A percentile compares a stretch with the other conserved stretches of the same genome.
Evolutionary conservation across 1,140 invertebrate genomes (phyloP).

Genomic region (Caenorhabditis briggsae): DNA sequence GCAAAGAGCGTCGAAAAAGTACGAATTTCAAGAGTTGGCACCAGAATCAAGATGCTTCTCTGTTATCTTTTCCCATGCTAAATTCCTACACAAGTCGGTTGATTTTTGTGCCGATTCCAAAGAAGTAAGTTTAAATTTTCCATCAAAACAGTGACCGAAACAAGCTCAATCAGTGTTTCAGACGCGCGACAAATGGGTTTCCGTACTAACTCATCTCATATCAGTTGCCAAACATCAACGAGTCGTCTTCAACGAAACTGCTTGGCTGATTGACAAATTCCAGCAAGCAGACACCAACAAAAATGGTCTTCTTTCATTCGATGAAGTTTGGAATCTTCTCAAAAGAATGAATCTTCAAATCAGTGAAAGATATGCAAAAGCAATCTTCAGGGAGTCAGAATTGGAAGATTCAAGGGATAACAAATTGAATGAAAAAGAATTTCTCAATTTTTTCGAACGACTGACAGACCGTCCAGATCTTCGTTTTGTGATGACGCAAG

Average conservation of each 20-base stretch:
- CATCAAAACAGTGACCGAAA: conserved; percentile 25
- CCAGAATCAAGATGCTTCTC: conserved; percentile 75
- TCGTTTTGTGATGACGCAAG: conserved; percentile 64
- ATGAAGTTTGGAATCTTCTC: conserved; percentile 76
- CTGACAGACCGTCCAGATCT: conserved; percentile 75
- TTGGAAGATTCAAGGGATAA: conserved; percentile 57
- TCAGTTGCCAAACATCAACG: conserved; percentile 62
- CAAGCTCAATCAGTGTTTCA: conserved; percentile 66
- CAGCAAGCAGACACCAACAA: conserved; percentile 72
- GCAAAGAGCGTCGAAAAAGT: conserved; percentile 72
- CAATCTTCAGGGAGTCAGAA: conserved; percentile 71
- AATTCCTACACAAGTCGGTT: conserved; percentile 75
- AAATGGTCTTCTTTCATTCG: conserved; percentile 73
- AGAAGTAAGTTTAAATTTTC: conserved; percentile 5
- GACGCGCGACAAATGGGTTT: conserved; percentile 62
- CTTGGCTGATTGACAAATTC: conserved; percentile 74
- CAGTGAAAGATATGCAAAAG: conserved; percentile 71
- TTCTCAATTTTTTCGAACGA: conserved; percentile 71
- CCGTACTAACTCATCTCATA: conserved; percentile 62
- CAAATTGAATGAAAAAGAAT: conserved; percentile 73
- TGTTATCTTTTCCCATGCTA: conserved; percentile 73
- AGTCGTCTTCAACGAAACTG: conserved; percentile 73
- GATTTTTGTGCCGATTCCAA: conserved; percentile 71
- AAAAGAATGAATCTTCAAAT: conserved; percentile 76
- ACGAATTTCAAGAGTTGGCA: conserved; percentile 70